Evolutionary conservation across 2,797 vertebrate genomes (phyloP).

Genomic region (Enteromius unitaeniatus): DNA sequence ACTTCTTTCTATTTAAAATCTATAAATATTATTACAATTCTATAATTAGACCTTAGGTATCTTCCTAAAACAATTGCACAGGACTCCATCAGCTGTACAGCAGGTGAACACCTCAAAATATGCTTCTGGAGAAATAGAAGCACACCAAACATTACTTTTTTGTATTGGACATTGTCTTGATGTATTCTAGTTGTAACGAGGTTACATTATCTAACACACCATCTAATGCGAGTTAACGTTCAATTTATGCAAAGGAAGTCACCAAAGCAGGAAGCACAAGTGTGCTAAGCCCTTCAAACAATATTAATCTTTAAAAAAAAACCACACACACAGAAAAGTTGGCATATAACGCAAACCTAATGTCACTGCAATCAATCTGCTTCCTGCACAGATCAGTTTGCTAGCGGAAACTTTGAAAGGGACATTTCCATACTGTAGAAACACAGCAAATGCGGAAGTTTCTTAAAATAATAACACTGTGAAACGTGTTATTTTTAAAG

Average conservation of each 20-base stretch:
- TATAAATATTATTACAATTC: not conserved
- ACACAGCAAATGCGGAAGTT: constrained; percentile 34
- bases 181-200: not conserved
- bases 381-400: not conserved
- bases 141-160: not conserved
- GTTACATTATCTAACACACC: not conserved
- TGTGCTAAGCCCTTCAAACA: not conserved
- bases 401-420: not conserved
- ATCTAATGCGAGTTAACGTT: not conserved
- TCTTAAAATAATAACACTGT: not conserved
- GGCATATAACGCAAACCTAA: not conserved
- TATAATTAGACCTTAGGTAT: not conserved
- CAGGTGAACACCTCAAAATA: not conserved
- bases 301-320: not conserved
- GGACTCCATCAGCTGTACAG: not conserved
- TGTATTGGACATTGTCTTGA: not conserved
- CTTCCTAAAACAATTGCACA: not conserved
- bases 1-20: not conserved
- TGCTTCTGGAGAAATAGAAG: not conserved
- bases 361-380: not conserved
- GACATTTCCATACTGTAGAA: not conserved
- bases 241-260: constrained; percentile 48
- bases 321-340: not conserved
- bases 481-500: not conserved
- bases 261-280: constrained; percentile 55